Base-by-base conservation (phyloP, 2,888 invertebrate species). In the Brassicogethes aeneus region DNA sequence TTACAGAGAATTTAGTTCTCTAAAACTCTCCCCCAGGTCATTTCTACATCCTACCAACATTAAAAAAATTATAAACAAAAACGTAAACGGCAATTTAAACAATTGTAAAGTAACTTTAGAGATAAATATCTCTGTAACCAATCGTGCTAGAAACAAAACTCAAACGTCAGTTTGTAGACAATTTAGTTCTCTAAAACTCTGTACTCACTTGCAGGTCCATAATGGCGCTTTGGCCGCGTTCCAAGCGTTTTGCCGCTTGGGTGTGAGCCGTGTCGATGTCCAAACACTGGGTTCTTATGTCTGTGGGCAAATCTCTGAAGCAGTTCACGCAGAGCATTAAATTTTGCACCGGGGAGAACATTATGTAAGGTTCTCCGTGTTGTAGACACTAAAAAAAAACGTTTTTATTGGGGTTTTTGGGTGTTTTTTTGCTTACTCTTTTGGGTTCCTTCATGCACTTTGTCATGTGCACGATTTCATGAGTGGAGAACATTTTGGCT, bases 181-280 rank as follows among this genome's bases (percentile, higher is more conserved):
- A n/a, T n/a, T n/a, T n/a, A n/a, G n/a, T n/a, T n/a, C n/a, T n/a
- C n/a, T n/a, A n/a, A n/a, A n/a, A n/a, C n/a, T n/a, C n/a, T n/a
- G n/a, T n/a, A n/a, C 23, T 23, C 10, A 64, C 65, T 53, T 66
- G 67, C 34, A 68, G 53, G 48, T 68, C 68, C 66, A 68, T 65
- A 16, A 68, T 68, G 14, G 65, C 61, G 37, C 61, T 65, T 45
- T 69, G 68, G 34, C 80, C 78, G 38, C 80, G 70, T 55, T 85
- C 83, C 56, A 85, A 70, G 54, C 82, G 79, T 59, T 82, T 81
- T 42, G 78, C 73, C 16, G 80, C 77, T 60, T 81, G 80, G 43
- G 73, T 72, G 68, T 84, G 82, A n/a, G 85, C 85, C 29, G 78
- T 79, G 54, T 85, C 84, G 50, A 85, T 76, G 56, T 84, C 83